Percentiles rank a stretch among this genome's conserved stretches.
Conservation (phyloP, 2,113 vertebrate genomes). For the Hippocampus comes region DNA sequence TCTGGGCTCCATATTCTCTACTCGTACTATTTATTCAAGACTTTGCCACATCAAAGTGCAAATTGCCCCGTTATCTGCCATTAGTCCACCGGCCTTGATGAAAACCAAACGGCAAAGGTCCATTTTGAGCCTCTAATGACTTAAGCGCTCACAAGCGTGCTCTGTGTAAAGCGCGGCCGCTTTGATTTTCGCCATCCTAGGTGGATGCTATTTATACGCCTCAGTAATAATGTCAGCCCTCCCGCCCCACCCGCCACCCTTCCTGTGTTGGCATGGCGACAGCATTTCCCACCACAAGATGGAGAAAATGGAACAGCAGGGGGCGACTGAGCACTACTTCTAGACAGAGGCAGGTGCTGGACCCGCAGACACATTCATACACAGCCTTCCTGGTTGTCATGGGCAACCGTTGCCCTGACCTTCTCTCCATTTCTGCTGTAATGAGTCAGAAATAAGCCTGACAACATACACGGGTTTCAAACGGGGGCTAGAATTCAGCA, state of each 20-base stretch:
- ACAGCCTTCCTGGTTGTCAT: conserved; percentile 59
- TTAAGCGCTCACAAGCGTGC: background rate
- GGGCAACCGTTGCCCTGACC: conserved; percentile 62
- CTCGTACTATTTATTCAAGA: background rate
- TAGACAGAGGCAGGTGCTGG: conserved; percentile 18
- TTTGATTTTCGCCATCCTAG: conserved; percentile 28
- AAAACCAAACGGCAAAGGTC: background rate
- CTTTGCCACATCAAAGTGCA: background rate
- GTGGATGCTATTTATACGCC: conserved; percentile 43
- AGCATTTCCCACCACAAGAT: conserved; percentile 10
- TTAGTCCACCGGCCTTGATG: background rate
- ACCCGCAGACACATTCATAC: conserved; percentile 17
- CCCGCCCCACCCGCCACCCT: background rate
- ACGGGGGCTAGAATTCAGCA: too few relatives aligned
- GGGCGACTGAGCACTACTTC: conserved; percentile 63
- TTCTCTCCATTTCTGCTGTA: conserved; percentile 46
- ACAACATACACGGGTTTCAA: background rate
- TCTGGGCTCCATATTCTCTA: background rate
- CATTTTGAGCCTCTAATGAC: background rate
- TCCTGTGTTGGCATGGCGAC: conserved; percentile 52
- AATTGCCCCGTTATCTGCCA: background rate
- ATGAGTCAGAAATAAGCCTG: conserved; percentile 39
- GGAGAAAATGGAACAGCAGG: conserved; percentile 59
- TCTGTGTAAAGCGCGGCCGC: background rate
- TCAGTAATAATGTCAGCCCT: conserved; percentile 25